Conservation (phyloP, 1,140 invertebrate genomes). For the Megathymus violae region DNA sequence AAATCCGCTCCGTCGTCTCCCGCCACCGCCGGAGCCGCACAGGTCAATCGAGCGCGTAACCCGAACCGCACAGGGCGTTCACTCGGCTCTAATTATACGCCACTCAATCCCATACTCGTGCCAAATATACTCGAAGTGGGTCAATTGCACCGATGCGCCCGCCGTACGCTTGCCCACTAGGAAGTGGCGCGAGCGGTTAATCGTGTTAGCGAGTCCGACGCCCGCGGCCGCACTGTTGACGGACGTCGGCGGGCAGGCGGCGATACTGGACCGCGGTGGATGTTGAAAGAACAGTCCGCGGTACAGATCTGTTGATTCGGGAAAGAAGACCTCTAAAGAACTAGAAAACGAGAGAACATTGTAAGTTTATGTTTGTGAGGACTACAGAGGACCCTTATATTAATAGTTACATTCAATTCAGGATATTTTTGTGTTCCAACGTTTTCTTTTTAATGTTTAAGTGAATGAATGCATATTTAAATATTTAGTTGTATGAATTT, state of each 20-base stretch:
- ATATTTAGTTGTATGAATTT: neutral
- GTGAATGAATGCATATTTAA: neutral
- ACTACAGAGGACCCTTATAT: neutral
- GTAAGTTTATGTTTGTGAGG: neutral
- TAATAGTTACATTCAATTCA: neutral
- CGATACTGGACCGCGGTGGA: too few relatives aligned
- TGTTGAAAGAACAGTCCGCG: too few relatives aligned
- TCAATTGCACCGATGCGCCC: slow-evolving; percentile 38
- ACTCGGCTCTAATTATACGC: slow-evolving; percentile 47
- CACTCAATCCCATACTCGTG: slow-evolving; percentile 35
- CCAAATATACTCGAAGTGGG: slow-evolving; percentile 48
- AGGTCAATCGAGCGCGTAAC: slow-evolving; percentile 27
- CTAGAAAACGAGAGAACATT: too few relatives aligned
- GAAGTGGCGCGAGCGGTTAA: slow-evolving; percentile 13
- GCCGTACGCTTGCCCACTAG: slow-evolving; percentile 30
- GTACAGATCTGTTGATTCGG: too few relatives aligned
- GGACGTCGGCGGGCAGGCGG: too few relatives aligned
- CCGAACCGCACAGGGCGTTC: slow-evolving; percentile 42
- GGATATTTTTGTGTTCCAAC: too few relatives aligned
- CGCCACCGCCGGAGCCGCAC: neutral
- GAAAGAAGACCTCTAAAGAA: too few relatives aligned
- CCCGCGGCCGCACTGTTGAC: too few relatives aligned
- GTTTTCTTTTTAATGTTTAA: too few relatives aligned
- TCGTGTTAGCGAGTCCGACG: slow-evolving; percentile 15
- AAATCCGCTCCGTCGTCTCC: neutral